Percentiles rank a stretch among this genome's conserved stretches.
phyloP scores from a whole-genome alignment of 1,140 invertebrate genomes.

The Cherax destructor region DNA sequence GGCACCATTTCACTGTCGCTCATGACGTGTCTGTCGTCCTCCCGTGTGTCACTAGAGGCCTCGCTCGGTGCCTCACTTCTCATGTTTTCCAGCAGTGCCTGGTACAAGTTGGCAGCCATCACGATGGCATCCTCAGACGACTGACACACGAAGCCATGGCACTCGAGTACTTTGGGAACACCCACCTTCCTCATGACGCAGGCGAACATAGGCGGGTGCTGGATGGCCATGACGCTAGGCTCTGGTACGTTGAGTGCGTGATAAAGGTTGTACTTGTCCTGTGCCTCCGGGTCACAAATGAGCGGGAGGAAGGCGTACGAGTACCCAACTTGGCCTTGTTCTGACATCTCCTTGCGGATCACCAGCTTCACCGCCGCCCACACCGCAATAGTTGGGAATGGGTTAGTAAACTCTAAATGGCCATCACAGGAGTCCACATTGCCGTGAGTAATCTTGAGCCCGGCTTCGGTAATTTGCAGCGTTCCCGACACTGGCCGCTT shows the following conservation, averaged over 20 bases:
- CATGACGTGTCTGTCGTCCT: constrained; percentile 60
- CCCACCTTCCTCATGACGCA: constrained; percentile 91
- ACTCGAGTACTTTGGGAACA: constrained; percentile 86
- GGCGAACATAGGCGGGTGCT: constrained; percentile 90
- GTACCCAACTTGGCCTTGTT: constrained; percentile 71
- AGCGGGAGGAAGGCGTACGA: constrained; percentile 88
- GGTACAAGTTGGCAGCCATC: constrained; percentile 91
- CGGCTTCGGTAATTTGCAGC: constrained; percentile 83
- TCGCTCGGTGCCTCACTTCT: constrained; percentile 59
- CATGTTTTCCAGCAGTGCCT: constrained; percentile 88
- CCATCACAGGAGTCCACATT: constrained; percentile 36
- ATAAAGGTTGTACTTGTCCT: constrained; percentile 72
- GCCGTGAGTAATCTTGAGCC: constrained; percentile 77
- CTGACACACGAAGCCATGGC: constrained; percentile 91
- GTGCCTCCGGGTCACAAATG: constrained; percentile 87
- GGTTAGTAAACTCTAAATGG: constrained; percentile 78
- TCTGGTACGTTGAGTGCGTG: constrained; percentile 66
- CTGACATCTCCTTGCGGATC: constrained; percentile 65
- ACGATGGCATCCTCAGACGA: constrained; percentile 89
- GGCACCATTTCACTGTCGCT: constrained; percentile 70
- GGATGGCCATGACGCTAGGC: constrained; percentile 57
- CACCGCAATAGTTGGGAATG: constrained; percentile 91
- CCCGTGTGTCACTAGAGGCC: constrained; percentile 56
- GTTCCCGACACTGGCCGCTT: constrained; percentile 76
- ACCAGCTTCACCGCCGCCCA: constrained; percentile 90